phyloP scores from a whole-genome alignment of 2,113 vertebrate genomes.

The Xiphias gladius region DNA sequence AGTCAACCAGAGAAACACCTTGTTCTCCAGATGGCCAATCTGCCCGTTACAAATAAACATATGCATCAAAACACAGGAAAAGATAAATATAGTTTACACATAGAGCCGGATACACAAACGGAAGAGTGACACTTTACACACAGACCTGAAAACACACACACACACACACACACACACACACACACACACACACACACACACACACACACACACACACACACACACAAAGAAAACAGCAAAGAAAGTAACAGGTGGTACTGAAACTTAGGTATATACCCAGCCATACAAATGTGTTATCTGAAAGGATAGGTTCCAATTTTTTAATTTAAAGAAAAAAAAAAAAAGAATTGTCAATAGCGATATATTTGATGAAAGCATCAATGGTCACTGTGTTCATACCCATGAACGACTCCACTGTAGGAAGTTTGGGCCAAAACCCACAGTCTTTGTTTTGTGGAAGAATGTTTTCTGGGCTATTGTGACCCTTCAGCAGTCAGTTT shows the following conservation, averaged over 20 bases:
- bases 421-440: background rate
- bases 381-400: too few species aligned
- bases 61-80: slow-evolving; percentile 7
- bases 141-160: background rate
- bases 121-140: background rate
- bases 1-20: slow-evolving; percentile 20
- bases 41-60: background rate
- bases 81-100: background rate
- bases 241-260: too few species aligned
- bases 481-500: background rate
- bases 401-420: background rate
- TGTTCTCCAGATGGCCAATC: slow-evolving; percentile 31
- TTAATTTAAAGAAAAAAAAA: too few species aligned
- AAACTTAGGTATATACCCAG: too few species aligned
- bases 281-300: background rate
- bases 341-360: too few species aligned
- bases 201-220: too few species aligned
- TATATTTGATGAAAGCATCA: background rate
- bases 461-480: too few species aligned
- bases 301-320: too few species aligned
- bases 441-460: background rate
- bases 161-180: too few species aligned
- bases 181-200: too few species aligned
- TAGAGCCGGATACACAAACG: background rate
- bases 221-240: background rate